Evolutionary conservation across 2,888 invertebrate species (phyloP).

Genomic region (Oscheius sp.): DNA sequence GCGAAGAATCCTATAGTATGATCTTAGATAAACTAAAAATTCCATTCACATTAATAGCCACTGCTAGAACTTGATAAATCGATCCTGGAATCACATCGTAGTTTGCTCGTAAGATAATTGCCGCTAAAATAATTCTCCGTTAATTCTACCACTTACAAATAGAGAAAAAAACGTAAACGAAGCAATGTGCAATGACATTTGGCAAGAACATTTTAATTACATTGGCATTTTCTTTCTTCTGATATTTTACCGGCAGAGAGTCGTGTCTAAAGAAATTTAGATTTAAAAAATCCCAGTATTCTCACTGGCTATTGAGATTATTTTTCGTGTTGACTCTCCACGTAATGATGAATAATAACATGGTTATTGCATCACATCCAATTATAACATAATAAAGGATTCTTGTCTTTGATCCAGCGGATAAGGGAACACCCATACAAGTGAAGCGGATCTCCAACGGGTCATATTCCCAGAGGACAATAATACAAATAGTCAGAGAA

Average conservation of each 20-base stretch:
- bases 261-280: conserved; percentile 5
- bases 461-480: conserved; percentile 4
- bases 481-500: neutral
- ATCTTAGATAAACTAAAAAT: too few relatives aligned
- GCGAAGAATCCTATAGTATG: too few relatives aligned
- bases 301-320: neutral
- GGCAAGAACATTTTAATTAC: conserved; percentile 16
- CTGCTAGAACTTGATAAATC: conserved; percentile 2
- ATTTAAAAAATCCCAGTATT: neutral
- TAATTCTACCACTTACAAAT: conserved; percentile 1
- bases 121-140: neutral
- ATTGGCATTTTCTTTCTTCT: conserved; percentile 12
- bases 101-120: neutral
- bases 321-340: neutral
- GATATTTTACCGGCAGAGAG: conserved; percentile 5
- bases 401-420: conserved; percentile 3
- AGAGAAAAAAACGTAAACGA: conserved; percentile 10
- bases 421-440: conserved; percentile 12
- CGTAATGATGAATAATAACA: neutral
- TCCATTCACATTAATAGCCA: conserved; percentile 10
- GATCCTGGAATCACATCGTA: neutral
- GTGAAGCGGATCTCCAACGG: conserved; percentile 1
- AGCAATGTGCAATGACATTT: conserved; percentile 18
- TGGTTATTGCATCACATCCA: neutral
- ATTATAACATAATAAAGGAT: conserved; percentile 11